Evolutionary conservation across 1,140 invertebrate species (phyloP).

Genomic region (Antheraea mylitta): DNA sequence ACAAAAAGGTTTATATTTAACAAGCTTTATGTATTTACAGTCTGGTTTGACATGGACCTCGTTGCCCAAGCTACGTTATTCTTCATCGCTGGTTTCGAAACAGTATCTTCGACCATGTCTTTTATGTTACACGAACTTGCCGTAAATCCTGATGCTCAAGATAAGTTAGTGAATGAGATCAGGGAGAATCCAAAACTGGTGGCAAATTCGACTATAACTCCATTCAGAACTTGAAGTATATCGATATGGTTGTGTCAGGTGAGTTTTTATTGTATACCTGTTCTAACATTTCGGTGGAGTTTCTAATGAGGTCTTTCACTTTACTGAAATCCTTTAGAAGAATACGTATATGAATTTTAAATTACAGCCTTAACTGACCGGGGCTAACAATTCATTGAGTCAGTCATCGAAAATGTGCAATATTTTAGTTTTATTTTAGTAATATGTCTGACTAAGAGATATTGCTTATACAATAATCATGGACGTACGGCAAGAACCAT

Average conservation of each 20-base stretch:
- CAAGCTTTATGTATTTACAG: slow-evolving; percentile 15
- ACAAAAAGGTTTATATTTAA: no score
- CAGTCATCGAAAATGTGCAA: no score
- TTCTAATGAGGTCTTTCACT: no score
- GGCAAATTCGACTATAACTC: slow-evolving; percentile 45
- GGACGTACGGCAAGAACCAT: no score
- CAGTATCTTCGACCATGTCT: slow-evolving; percentile 65
- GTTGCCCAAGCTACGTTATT: slow-evolving; percentile 52
- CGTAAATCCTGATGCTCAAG: slow-evolving; percentile 80
- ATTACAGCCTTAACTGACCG: no score
- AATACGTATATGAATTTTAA: no score
- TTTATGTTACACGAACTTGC: slow-evolving; percentile 78
- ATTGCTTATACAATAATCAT: no score
- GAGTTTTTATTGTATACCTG: not conserved
- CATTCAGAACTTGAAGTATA: slow-evolving; percentile 42
- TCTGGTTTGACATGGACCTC: slow-evolving; percentile 51
- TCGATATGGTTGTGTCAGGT: slow-evolving; percentile 62
- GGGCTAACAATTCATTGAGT: no score
- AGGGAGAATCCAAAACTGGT: slow-evolving; percentile 31
- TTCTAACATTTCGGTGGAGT: no score
- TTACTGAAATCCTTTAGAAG: no score
- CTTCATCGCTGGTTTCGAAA: slow-evolving; percentile 82
- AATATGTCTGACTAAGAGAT: no score
- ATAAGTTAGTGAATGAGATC: slow-evolving; percentile 55
- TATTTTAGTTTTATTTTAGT: no score